These are phyloP conservation scores for Dryobates pubescens DNA, from an alignment of 2,797 vertebrate genomes.

Conservation along the genomic window DNA sequence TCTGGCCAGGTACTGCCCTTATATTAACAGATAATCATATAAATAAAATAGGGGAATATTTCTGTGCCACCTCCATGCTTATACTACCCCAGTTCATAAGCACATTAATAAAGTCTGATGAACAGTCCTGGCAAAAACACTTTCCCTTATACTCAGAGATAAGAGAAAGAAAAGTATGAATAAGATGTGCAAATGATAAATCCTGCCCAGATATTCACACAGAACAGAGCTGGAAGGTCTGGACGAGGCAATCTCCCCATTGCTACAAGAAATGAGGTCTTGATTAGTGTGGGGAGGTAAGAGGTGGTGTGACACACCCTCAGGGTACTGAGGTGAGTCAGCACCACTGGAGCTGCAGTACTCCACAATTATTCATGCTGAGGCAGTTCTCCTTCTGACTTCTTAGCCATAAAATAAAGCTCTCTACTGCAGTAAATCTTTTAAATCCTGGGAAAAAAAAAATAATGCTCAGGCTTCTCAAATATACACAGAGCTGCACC, in stretches of 20 bases:
- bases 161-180: background rate
- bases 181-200: background rate
- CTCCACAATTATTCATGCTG: background rate
- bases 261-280: background rate
- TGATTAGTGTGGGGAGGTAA: background rate
- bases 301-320: background rate
- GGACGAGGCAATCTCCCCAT: background rate
- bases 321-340: background rate
- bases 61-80: background rate
- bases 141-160: background rate
- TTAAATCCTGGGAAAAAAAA: background rate
- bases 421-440: constrained; percentile 18
- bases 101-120: background rate
- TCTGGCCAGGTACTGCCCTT: background rate
- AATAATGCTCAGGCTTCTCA: background rate
- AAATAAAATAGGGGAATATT: background rate
- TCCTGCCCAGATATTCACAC: background rate
- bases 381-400: background rate
- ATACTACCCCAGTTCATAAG: background rate
- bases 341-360: background rate
- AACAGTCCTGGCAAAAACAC: background rate
- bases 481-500: background rate
- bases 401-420: background rate
- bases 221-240: background rate
- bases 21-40: background rate